Conservation (phyloP, 2,113 vertebrate species). For the Casuarius casuarius region DNA sequence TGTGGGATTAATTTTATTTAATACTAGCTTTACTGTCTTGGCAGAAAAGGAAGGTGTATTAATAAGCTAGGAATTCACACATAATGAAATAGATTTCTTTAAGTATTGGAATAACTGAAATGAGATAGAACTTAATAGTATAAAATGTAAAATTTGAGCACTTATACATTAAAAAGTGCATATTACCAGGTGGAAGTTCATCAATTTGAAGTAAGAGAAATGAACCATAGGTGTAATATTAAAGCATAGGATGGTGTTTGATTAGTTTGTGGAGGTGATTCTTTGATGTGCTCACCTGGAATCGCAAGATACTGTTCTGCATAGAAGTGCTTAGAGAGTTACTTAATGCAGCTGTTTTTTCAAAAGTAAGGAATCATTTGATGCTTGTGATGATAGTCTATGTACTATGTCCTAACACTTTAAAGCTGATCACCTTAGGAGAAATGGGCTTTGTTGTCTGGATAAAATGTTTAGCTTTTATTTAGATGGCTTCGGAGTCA, state of each 20-base stretch:
- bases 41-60: neutral
- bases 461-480: neutral
- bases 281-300: conserved; percentile 4
- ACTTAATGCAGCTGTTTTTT: neutral
- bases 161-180: neutral
- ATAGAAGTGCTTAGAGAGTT: neutral
- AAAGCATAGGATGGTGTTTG: neutral
- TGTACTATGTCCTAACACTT: neutral
- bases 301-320: neutral
- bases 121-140: neutral
- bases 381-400: neutral
- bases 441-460: neutral
- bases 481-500: neutral
- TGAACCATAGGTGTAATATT: neutral
- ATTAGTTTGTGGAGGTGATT: neutral
- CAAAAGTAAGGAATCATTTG: neutral
- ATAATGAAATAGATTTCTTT: neutral
- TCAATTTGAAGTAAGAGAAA: neutral
- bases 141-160: neutral
- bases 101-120: neutral
- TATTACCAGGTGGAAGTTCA: neutral
- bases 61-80: neutral
- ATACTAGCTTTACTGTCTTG: neutral
- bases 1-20: neutral
- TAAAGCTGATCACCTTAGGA: neutral